These are phyloP conservation scores for Rostratula benghalensis DNA, from an alignment of 2,113 vertebrate species.

Conservation along the genomic window DNA sequence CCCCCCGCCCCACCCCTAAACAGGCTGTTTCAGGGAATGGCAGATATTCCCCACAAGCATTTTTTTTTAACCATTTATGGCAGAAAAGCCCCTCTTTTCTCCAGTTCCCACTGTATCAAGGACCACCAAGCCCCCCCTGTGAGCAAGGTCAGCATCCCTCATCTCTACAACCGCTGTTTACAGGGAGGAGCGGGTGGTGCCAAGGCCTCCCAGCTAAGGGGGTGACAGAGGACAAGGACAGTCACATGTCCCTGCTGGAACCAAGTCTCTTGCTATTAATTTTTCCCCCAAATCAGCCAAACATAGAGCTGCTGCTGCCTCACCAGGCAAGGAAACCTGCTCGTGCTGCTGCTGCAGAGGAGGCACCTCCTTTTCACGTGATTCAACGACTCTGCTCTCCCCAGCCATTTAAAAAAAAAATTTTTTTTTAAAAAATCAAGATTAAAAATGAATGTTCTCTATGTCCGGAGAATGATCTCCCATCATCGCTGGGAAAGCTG, in stretches of 20 bases:
- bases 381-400: not conserved
- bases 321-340: not conserved
- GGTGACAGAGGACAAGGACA: not conserved
- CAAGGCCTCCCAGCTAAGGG: not conserved
- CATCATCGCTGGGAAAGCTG: not conserved
- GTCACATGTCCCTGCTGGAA: accelerated
- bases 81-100: not conserved
- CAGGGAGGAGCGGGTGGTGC: not conserved
- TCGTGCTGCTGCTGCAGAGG: accelerated
- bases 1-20: too few relatives aligned
- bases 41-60: not conserved
- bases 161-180: not conserved
- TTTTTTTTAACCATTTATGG: not conserved
- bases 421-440: not conserved
- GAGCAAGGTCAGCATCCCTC: not conserved
- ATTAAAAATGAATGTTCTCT: not conserved
- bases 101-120: not conserved
- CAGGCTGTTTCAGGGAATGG: not conserved
- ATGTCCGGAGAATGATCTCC: not conserved
- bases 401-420: not conserved
- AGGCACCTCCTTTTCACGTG: not conserved
- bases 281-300: not conserved
- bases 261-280: not conserved
- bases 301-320: not conserved
- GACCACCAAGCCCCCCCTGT: not conserved